phyloP scores from a whole-genome alignment of 2,113 vertebrate species.

The Melanocharis versteri region DNA sequence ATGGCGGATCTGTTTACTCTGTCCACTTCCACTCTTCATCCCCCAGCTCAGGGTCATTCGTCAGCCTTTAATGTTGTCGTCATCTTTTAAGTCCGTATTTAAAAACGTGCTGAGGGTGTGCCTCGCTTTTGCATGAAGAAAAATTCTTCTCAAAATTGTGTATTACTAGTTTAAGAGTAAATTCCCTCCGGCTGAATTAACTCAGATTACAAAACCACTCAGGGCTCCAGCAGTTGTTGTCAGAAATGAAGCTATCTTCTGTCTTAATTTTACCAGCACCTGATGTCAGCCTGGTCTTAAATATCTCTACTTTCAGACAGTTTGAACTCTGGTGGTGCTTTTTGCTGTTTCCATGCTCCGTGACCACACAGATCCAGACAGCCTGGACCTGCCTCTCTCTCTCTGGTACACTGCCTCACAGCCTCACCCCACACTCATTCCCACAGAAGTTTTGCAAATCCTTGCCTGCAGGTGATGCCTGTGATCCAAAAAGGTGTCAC shows the following conservation, averaged over 20 bases:
- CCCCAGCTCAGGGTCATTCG: neutral
- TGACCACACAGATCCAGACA: neutral
- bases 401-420: accelerated
- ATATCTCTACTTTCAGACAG: neutral
- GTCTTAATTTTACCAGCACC: neutral
- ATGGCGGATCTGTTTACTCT: neutral
- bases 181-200: neutral
- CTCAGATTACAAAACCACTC: neutral
- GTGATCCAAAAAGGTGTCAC: neutral
- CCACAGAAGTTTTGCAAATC: neutral
- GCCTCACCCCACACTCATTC: neutral
- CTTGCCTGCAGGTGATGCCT: neutral
- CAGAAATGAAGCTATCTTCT: neutral
- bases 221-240: neutral
- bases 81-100: neutral
- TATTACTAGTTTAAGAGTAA: neutral
- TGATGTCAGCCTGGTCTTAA: neutral
- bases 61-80: neutral
- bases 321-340: neutral
- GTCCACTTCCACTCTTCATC: neutral
- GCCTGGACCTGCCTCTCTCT: neutral
- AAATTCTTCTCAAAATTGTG: neutral
- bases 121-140: neutral
- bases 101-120: neutral
- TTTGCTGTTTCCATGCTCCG: neutral